phyloP scores from a whole-genome alignment of 2,113 vertebrate genomes.

The Xyliphius kryptos region DNA sequence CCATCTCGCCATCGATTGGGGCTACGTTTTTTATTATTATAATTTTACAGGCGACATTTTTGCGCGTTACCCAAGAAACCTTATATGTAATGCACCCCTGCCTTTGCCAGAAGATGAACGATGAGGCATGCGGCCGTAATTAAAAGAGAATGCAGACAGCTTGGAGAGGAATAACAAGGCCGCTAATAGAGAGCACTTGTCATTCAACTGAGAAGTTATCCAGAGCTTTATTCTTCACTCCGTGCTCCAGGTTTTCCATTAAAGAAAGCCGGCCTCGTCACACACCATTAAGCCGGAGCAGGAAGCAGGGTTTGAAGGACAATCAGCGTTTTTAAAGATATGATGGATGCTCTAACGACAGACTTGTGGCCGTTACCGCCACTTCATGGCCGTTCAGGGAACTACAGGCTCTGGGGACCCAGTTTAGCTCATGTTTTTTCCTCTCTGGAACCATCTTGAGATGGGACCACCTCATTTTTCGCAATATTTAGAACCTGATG shows the following conservation, averaged over 20 bases:
- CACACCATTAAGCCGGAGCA: background rate
- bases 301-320: slow-evolving; percentile 8
- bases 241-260: background rate
- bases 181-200: background rate
- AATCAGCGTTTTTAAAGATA: slow-evolving; percentile 1
- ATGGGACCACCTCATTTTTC: background rate
- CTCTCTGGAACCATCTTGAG: background rate
- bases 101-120: background rate
- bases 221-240: slow-evolving; percentile 7
- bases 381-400: slow-evolving; percentile 11
- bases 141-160: slow-evolving; percentile 9
- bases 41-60: too few relatives aligned
- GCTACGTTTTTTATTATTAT: too few relatives aligned
- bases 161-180: slow-evolving; percentile 11
- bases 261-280: background rate
- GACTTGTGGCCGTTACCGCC: slow-evolving; percentile 24
- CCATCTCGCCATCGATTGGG: too few relatives aligned
- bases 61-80: too few relatives aligned
- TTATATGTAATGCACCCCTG: background rate
- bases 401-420: background rate
- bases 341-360: background rate
- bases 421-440: background rate
- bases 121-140: background rate
- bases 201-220: slow-evolving; percentile 3
- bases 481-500: too few relatives aligned